These are phyloP conservation scores for Hycleus cichorii DNA, from an alignment of 1,140 invertebrate species.

Conservation along the genomic window DNA sequence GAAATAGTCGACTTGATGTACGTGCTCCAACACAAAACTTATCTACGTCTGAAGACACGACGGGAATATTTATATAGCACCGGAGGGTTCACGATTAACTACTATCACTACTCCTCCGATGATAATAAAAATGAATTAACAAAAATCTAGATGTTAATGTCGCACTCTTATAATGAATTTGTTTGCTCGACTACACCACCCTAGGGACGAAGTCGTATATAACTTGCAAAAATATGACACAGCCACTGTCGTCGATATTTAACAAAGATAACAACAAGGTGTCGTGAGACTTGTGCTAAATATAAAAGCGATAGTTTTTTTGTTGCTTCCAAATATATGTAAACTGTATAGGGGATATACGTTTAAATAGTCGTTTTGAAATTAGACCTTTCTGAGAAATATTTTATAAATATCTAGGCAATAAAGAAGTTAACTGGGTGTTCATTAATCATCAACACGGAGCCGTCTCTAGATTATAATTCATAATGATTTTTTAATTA, in stretches of 20 bases:
- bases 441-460: conserved; percentile 20
- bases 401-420: conserved; percentile 13
- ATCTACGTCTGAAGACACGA: conserved; percentile 19
- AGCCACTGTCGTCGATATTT: conserved; percentile 4
- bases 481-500: conserved; percentile 36
- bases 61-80: conserved; percentile 21
- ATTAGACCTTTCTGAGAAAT: conserved; percentile 10
- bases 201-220: conserved; percentile 22
- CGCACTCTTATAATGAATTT: conserved; percentile 31
- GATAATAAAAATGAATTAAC: conserved; percentile 38
- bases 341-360: not conserved
- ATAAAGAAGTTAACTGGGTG: conserved; percentile 18
- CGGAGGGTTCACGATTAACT: conserved; percentile 20
- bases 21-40: conserved; percentile 20
- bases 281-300: not conserved
- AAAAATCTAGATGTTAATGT: conserved; percentile 32
- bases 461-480: conserved; percentile 27
- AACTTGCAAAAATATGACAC: conserved; percentile 16
- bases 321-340: too few species aligned
- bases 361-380: conserved; percentile 1
- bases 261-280: conserved; percentile 2
- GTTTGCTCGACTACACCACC: conserved; percentile 26
- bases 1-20: conserved; percentile 17
- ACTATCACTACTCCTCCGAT: conserved; percentile 30
- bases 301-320: too few species aligned